These are phyloP conservation scores for Aulostomus chinensis DNA, from an alignment of 2,797 vertebrate species.

Conservation along the genomic window DNA sequence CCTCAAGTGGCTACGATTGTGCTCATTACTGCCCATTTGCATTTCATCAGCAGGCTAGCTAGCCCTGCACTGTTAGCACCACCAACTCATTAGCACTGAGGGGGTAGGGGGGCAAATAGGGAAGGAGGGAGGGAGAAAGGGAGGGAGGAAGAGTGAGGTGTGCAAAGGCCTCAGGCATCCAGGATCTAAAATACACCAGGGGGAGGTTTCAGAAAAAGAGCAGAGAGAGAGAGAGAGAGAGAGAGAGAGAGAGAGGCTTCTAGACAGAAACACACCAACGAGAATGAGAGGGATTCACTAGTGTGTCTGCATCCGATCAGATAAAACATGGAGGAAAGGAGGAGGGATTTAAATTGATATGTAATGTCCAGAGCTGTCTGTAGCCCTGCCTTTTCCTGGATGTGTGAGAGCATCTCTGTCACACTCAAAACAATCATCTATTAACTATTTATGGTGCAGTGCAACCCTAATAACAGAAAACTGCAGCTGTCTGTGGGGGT, in stretches of 20 bases:
- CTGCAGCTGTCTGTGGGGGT: too few relatives aligned
- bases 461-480: too few relatives aligned
- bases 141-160: conserved; percentile 44
- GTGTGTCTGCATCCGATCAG: conserved; percentile 59
- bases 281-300: conserved; percentile 16
- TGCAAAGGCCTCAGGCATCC: conserved; percentile 53
- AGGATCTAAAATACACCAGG: conserved; percentile 63
- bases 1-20: conserved; percentile 88
- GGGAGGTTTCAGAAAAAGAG: conserved; percentile 67
- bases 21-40: conserved; percentile 94
- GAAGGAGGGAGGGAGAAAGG: conserved; percentile 32
- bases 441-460: conserved; percentile 18
- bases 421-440: conserved; percentile 36
- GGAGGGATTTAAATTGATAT: conserved; percentile 91
- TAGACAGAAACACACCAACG: conserved; percentile 19
- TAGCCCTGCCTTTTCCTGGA: conserved; percentile 84
- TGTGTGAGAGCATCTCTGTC: conserved; percentile 65
- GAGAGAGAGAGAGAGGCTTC: conserved; percentile 16
- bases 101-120: conserved; percentile 52
- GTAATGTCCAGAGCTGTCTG: conserved; percentile 86
- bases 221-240: conserved; percentile 45
- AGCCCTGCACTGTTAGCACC: conserved; percentile 61
- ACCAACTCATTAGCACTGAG: conserved; percentile 86
- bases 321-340: conserved; percentile 62
- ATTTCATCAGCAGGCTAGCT: conserved; percentile 93